Percentiles rank a stretch among this genome's conserved stretches.
These are phyloP conservation scores for Chymomyza amoena DNA, from an alignment of 2,888 invertebrate genomes.

Conservation along the genomic window DNA sequence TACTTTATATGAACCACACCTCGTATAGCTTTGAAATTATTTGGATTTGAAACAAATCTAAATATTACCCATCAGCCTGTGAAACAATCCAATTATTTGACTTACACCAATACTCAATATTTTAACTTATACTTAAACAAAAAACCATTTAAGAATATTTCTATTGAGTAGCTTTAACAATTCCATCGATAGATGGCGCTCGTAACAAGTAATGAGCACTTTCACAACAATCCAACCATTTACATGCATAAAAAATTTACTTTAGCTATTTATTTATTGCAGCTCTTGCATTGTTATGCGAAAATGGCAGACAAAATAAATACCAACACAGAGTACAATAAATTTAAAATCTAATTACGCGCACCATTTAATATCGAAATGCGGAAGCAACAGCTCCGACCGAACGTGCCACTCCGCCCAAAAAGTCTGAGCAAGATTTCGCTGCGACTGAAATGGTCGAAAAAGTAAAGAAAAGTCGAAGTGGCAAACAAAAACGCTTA, in stretches of 20 bases:
- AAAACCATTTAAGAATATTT: too few relatives aligned
- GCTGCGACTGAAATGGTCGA: neutral
- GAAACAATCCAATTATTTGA: too few relatives aligned
- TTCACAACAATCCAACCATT: neutral
- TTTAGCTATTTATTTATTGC: slow-evolving; percentile 66
- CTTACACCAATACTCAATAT: too few relatives aligned
- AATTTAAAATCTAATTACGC: slow-evolving; percentile 73
- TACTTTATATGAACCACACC: too few relatives aligned
- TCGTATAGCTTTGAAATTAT: too few relatives aligned
- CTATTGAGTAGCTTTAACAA: neutral
- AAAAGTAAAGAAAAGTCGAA: neutral
- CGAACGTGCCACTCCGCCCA: neutral
- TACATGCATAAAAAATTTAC: slow-evolving; percentile 50
- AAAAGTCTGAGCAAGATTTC: neutral
- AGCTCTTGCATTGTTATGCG: slow-evolving; percentile 63
- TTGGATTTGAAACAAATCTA: too few relatives aligned
- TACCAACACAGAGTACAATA: slow-evolving; percentile 48
- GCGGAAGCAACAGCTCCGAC: slow-evolving; percentile 1
- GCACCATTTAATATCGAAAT: slow-evolving; percentile 68
- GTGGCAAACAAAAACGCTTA: neutral
- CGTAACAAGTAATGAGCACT: neutral
- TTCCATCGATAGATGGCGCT: neutral
- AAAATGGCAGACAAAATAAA: slow-evolving; percentile 50
- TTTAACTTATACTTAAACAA: too few relatives aligned
- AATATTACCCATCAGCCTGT: too few relatives aligned